These are phyloP conservation scores for Synergus itoensis DNA, from an alignment of 2,888 invertebrate species.

Conservation along the genomic window DNA sequence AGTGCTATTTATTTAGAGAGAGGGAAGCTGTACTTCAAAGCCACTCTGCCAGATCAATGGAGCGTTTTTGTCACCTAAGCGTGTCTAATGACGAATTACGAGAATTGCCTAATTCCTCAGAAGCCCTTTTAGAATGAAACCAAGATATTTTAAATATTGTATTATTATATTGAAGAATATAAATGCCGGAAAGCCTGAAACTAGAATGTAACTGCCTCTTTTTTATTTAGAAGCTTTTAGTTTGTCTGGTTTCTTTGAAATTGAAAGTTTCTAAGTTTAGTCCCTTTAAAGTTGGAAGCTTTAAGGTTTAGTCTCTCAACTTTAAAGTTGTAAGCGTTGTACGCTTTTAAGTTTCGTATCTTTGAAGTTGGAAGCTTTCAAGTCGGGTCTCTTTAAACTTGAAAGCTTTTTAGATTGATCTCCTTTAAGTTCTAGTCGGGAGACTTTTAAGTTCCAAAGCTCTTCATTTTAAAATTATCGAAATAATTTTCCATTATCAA, in stretches of 20 bases:
- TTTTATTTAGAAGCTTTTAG: neutral
- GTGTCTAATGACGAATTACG: neutral
- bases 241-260: no score
- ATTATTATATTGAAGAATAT: neutral
- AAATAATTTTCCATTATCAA: no score
- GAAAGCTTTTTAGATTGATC: no score
- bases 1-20: slow-evolving; percentile 22
- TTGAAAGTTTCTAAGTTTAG: no score
- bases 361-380: no score
- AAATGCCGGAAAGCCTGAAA: no score
- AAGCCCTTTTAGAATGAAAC: neutral
- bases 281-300: neutral
- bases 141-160: neutral
- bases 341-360: neutral
- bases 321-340: neutral
- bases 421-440: no score
- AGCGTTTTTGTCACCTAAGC: neutral
- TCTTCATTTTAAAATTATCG: no score
- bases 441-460: no score
- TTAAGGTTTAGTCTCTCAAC: neutral
- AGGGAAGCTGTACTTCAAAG: slow-evolving; percentile 15
- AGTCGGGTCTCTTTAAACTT: no score
- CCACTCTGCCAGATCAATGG: neutral
- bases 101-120: neutral
- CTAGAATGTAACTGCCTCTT: neutral